Percentiles rank a stretch among this genome's conserved stretches.
Conservation (phyloP, 2,888 invertebrate genomes). For the Emmelina monodactyla region DNA sequence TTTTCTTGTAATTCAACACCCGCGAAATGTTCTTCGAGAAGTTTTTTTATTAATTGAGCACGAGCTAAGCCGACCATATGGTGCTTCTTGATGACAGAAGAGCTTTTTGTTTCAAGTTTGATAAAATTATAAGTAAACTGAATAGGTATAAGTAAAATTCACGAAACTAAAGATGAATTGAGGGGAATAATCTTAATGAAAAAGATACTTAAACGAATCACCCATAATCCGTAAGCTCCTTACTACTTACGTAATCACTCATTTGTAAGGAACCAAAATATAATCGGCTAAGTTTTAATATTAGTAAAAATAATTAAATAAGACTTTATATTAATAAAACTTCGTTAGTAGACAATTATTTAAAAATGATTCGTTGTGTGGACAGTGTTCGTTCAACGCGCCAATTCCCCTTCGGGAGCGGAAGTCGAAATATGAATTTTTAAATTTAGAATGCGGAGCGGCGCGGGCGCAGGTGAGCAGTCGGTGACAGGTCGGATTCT, state of each 20-base stretch:
- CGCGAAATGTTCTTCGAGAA: constrained; percentile 36
- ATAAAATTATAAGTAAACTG: no score
- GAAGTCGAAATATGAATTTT: constrained; percentile 62
- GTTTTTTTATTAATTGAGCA: constrained; percentile 37
- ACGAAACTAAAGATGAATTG: no score
- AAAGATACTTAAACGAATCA: no score
- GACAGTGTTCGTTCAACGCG: constrained; percentile 23
- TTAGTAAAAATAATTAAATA: no score
- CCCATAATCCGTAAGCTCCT: no score
- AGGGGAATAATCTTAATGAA: no score
- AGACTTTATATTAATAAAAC: no score
- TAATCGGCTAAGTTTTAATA: no score
- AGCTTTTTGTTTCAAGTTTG: constrained; percentile 8
- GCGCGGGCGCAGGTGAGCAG: constrained; percentile 52
- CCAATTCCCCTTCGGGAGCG: constrained; percentile 59
- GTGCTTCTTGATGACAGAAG: constrained; percentile 30
- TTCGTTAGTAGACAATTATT: neutral
- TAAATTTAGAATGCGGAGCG: constrained; percentile 44
- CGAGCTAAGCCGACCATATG: constrained; percentile 59
- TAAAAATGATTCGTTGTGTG: neutral
- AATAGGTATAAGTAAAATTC: no score
- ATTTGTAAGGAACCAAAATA: no score
- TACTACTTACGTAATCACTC: no score
- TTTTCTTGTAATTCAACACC: constrained; percentile 44
- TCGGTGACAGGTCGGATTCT: constrained; percentile 35